phyloP scores from a whole-genome alignment of 2,113 vertebrate genomes.

The Cnemophilus loriae region DNA sequence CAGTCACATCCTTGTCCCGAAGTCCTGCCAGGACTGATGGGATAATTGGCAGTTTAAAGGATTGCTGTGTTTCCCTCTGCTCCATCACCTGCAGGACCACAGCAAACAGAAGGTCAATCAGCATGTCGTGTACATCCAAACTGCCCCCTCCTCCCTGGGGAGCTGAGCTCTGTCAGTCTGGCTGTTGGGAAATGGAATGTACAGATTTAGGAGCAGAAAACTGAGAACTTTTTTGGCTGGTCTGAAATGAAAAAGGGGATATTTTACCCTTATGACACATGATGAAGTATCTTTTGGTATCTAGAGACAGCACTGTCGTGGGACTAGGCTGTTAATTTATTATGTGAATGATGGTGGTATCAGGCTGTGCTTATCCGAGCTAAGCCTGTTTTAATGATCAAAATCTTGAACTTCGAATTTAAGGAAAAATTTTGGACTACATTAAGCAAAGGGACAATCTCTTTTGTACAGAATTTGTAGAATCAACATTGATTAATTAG shows the following conservation, averaged over 20 bases:
- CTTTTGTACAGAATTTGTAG: not conserved
- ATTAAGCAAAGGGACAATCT: not conserved
- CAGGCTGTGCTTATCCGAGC: not conserved
- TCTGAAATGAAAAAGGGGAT: not conserved
- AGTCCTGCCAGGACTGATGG: not conserved
- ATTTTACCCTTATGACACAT: not conserved
- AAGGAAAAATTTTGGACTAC: not conserved
- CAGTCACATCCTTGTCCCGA: not conserved
- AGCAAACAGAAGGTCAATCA: not conserved
- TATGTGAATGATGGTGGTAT: not conserved
- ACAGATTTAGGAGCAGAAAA: not conserved
- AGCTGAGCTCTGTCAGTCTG: not conserved
- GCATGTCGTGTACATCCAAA: not conserved
- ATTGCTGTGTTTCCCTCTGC: not conserved
- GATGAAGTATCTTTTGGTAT: slow-evolving; percentile 38
- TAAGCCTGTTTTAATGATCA: slow-evolving; percentile 33
- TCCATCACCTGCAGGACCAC: not conserved
- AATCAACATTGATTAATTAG: not conserved
- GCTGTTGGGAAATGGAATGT: not conserved
- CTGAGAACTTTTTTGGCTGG: not conserved
- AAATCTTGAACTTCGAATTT: not conserved
- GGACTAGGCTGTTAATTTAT: slow-evolving; percentile 8
- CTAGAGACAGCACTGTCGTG: slow-evolving; percentile 10
- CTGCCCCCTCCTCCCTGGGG: not conserved
- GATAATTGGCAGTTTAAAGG: not conserved